phyloP scores from a whole-genome alignment of 2,113 vertebrate genomes.

The Tinamus guttatus region DNA sequence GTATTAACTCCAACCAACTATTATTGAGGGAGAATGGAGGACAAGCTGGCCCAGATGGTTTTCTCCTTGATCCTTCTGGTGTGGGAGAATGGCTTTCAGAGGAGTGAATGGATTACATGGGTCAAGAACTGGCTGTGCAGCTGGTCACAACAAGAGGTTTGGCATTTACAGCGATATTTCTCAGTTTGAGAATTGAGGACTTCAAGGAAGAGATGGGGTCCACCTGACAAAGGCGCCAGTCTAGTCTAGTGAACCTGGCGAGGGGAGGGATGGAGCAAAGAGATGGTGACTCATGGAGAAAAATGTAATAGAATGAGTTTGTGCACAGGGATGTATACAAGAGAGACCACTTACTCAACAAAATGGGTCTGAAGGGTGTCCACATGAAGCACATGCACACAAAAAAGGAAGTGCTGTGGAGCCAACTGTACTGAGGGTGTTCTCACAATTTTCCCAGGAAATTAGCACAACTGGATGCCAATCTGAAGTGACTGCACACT shows the following conservation, averaged over 20 bases:
- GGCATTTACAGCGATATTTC: not conserved
- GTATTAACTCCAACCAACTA: not conserved
- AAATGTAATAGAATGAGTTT: too few species aligned
- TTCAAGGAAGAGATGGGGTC: not conserved
- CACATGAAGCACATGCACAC: too few species aligned
- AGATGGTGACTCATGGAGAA: not conserved
- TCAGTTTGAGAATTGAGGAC: not conserved
- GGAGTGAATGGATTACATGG: not conserved
- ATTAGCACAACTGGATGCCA: too few species aligned
- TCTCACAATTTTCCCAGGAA: too few species aligned
- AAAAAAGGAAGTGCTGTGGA: too few species aligned
- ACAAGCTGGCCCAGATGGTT: fast-evolving
- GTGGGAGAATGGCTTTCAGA: not conserved
- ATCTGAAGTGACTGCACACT: too few species aligned
- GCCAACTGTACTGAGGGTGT: too few species aligned
- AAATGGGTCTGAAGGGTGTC: too few species aligned
- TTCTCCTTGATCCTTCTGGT: not conserved
- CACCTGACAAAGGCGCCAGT: fast-evolving
- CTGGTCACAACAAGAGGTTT: not conserved
- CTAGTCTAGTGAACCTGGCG: fast-evolving
- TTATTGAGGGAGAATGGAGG: not conserved
- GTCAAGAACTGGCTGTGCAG: not conserved
- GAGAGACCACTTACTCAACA: too few species aligned
- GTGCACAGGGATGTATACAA: too few species aligned
- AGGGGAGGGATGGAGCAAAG: not conserved